Conservation (phyloP, 2,797 vertebrate genomes). For the Falco rusticolus region DNA sequence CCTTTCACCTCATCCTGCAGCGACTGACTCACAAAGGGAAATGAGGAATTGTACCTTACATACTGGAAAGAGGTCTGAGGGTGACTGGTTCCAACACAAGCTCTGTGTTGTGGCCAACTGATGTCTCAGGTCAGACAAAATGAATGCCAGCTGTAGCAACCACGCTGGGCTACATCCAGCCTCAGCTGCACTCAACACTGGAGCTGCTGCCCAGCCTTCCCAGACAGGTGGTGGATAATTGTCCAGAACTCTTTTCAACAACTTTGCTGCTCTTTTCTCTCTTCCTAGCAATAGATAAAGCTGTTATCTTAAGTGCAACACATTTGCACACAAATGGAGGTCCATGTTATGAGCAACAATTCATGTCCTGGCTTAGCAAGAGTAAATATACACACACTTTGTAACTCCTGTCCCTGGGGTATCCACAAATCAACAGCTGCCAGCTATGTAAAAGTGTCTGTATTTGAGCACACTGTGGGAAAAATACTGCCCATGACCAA, state of each 20-base stretch:
- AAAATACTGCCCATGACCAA: neutral
- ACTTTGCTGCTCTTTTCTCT: neutral
- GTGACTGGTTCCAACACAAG: neutral
- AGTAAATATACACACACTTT: neutral
- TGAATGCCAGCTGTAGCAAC: neutral
- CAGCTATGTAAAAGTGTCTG: neutral
- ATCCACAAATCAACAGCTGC: slow-evolving; percentile 29
- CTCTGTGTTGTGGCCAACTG: neutral
- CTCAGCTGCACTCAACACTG: accelerated
- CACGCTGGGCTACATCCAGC: neutral
- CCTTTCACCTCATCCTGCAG: neutral
- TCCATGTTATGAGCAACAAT: neutral
- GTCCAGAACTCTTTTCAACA: neutral
- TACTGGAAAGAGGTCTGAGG: neutral
- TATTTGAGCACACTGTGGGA: neutral
- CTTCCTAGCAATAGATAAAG: neutral
- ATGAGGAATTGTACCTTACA: neutral
- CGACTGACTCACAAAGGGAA: neutral
- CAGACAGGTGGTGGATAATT: neutral
- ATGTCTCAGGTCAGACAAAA: neutral
- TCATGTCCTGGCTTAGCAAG: neutral
- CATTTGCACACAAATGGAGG: neutral
- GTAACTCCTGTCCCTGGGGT: neutral
- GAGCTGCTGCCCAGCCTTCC: neutral
- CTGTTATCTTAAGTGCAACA: neutral